A percentile compares a stretch with the other conserved stretches of the same genome.
phyloP scores from a whole-genome alignment of 2,113 vertebrate species.

The Sprattus sprattus region DNA sequence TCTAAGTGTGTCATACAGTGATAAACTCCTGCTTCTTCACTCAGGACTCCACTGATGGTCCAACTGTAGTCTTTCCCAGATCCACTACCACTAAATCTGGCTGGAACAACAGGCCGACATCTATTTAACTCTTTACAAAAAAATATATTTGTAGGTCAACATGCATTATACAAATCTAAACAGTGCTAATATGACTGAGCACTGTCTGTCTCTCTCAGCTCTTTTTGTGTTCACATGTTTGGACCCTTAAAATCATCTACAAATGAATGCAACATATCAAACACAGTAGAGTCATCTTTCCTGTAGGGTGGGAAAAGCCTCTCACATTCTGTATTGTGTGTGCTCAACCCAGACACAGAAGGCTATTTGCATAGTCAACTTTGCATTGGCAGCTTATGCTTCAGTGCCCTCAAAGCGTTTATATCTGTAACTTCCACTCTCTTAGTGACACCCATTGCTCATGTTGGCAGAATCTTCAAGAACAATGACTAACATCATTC shows the following conservation, averaged over 20 bases:
- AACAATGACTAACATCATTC: neutral
- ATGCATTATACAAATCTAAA: too few relatives aligned
- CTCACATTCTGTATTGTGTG: neutral
- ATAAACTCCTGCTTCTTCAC: neutral
- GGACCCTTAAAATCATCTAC: too few relatives aligned
- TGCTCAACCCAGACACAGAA: neutral
- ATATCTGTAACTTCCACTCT: neutral
- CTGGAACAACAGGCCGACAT: neutral
- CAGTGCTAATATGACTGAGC: too few relatives aligned
- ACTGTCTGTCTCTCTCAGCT: too few relatives aligned
- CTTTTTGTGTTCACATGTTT: too few relatives aligned
- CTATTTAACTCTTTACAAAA: too few relatives aligned
- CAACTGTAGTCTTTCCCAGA: neutral
- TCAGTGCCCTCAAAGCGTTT: neutral
- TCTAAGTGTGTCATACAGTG: neutral
- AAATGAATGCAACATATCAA: too few relatives aligned
- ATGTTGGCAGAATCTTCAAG: neutral
- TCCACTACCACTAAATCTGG: neutral
- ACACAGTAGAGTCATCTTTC: too few relatives aligned
- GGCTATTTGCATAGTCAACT: neutral
- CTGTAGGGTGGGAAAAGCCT: too few relatives aligned
- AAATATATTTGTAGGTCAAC: too few relatives aligned
- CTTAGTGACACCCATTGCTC: neutral
- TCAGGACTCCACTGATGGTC: constrained; percentile 6
- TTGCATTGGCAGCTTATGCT: neutral